Conservation (phyloP, 1,140 invertebrate genomes). For the Bombus picipes region DNA sequence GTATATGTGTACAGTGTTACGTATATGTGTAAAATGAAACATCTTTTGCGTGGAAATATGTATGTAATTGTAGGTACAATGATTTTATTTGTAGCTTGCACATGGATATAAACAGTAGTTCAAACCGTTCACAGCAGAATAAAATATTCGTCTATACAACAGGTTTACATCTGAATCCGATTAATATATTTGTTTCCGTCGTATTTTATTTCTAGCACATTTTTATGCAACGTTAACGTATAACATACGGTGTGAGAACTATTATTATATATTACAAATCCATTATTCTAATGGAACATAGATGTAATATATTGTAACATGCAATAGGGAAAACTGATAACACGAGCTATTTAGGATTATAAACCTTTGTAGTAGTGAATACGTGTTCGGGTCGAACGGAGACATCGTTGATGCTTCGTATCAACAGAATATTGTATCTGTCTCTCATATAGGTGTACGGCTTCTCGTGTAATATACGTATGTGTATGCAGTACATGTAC, state of each 20-base stretch:
- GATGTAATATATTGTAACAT: not conserved
- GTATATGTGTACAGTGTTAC: not conserved
- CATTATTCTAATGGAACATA: not conserved
- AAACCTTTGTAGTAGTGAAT: constrained; percentile 7
- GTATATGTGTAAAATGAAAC: not conserved
- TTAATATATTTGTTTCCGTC: not conserved
- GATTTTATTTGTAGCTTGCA: not conserved
- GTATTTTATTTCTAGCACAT: not conserved
- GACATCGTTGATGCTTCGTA: constrained; percentile 6
- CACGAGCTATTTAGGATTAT: constrained; percentile 46
- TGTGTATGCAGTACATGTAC: not conserved
- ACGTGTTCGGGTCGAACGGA: not conserved
- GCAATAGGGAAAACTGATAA: constrained; percentile 23
- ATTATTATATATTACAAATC: not conserved
- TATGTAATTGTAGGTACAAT: too few species aligned
- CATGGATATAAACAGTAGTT: too few species aligned
- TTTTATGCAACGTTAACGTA: not conserved
- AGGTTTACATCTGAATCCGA: not conserved
- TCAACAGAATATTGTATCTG: constrained; percentile 50
- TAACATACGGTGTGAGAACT: not conserved
- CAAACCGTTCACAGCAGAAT: not conserved
- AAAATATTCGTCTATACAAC: not conserved
- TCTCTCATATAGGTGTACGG: not conserved
- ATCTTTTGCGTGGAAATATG: not conserved
- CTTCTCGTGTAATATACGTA: not conserved